These are phyloP conservation scores for Oncorhynchus mykiss DNA, from an alignment of 2,113 vertebrate species.

Conservation along the genomic window DNA sequence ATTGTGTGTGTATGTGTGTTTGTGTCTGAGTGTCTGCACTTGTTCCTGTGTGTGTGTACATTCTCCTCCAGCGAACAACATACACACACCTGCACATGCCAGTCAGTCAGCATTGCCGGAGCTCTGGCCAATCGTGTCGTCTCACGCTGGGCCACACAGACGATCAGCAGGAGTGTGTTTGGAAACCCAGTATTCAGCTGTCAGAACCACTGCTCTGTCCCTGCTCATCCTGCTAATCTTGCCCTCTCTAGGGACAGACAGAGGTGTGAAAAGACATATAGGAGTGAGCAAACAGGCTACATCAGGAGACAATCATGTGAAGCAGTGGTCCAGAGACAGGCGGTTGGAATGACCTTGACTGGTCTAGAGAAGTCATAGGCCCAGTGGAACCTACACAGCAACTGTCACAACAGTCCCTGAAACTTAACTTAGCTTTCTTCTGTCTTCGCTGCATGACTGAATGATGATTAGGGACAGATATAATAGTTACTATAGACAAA, in stretches of 20 bases:
- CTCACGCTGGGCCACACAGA: slow-evolving; percentile 5
- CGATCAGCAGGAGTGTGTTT: slow-evolving; percentile 6
- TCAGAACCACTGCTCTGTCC: background rate
- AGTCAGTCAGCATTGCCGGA: background rate
- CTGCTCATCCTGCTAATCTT: background rate
- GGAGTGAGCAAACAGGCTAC: slow-evolving; percentile 49
- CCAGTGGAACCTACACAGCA: background rate
- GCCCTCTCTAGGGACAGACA: background rate
- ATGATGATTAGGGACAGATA: background rate
- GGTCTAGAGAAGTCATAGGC: background rate
- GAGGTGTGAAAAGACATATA: slow-evolving; percentile 32
- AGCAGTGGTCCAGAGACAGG: slow-evolving; percentile 60
- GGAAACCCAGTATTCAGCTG: background rate
- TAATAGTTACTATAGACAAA: background rate
- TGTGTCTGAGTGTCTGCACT: background rate
- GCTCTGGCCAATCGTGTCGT: background rate
- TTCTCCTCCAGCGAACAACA: background rate
- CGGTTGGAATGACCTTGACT: slow-evolving; percentile 57
- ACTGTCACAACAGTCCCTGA: background rate
- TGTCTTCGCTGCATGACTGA: background rate
- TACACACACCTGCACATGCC: background rate
- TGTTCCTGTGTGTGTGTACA: background rate
- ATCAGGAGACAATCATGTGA: slow-evolving; percentile 62
- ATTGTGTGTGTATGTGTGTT: slow-evolving; percentile 8
- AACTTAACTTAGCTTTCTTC: background rate